These are phyloP conservation scores for Himalopsyche japonica DNA, from an alignment of 2,888 invertebrate species.

Conservation along the genomic window DNA sequence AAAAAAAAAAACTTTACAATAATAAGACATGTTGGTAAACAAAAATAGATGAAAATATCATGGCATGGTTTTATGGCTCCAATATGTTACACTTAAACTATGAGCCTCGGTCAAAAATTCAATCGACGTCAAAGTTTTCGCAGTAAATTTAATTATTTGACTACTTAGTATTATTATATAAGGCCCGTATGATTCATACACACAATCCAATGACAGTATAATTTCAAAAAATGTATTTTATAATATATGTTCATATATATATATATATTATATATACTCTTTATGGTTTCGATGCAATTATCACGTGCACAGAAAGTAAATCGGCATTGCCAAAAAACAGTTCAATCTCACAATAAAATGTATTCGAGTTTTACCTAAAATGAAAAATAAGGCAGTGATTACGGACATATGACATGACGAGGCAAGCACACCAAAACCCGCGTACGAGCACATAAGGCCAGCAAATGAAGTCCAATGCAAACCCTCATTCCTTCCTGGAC, in stretches of 20 bases:
- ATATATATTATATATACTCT: conserved; percentile 13
- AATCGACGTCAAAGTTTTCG: conserved; percentile 31
- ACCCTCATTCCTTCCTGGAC: background rate
- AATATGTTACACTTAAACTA: conserved; percentile 34
- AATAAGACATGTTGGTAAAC: conserved; percentile 33
- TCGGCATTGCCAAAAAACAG: conserved; percentile 20
- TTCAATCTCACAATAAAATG: conserved; percentile 25
- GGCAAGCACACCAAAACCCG: conserved; percentile 30
- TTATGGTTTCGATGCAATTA: conserved; percentile 32
- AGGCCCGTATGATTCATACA: conserved; percentile 31
- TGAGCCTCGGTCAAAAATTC: conserved; percentile 30
- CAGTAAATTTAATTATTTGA: conserved; percentile 22
- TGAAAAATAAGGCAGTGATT: conserved; percentile 36
- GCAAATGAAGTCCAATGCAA: conserved; percentile 11
- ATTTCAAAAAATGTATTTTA: conserved; percentile 13
- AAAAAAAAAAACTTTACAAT: conserved; percentile 39
- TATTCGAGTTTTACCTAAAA: conserved; percentile 32
- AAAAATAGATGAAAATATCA: conserved; percentile 37
- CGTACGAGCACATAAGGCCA: conserved; percentile 7
- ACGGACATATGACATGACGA: conserved; percentile 34
- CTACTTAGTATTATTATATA: conserved; percentile 34
- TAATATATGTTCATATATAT: conserved; percentile 21
- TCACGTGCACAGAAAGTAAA: conserved; percentile 34
- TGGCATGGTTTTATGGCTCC: conserved; percentile 38
- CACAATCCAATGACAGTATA: conserved; percentile 32